Base-by-base conservation (phyloP, 2,113 vertebrate genomes). In the Egretta garzetta region DNA sequence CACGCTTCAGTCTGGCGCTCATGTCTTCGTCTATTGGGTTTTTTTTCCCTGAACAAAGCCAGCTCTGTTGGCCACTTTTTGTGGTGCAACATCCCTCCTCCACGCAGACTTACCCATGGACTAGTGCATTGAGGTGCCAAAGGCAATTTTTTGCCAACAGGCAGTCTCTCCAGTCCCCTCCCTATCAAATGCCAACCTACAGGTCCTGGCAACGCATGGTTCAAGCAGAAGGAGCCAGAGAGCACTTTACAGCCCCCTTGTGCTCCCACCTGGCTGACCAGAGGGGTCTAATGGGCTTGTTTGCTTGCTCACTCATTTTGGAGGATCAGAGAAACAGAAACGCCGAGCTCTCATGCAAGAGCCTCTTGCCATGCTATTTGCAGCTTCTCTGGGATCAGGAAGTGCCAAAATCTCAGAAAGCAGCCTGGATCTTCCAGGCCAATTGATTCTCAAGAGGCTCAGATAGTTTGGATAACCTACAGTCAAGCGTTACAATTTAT, bases 381-480 rank as follows among this genome's bases (percentile, higher is more conserved):
- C 86, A 84, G 47, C 91, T 89, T 91, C 73, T 49, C 84, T 5
- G 13, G 33, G 47, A 81, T 64, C 49, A 85, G 68, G 43, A 88
- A 81, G 43, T 82, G 95, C 91, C 95, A 95, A 94, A 92, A 92
- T 58, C 77, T 91, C 32, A 16, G 62, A 95, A 92, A 95, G 68
- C 76, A 95, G 90, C 47, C 52, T 62, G 62, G 15, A 66, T 79
- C 86, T 84, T 96, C 64, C 73, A 72, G 73, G 85, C 93, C 86
- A 96, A 45, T 80, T 90, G 30, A 90, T 71, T 62, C 97, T 91
- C 94, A 37, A 56, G 92, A 67, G 95, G 47, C 88, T 13, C 68
- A 21, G 76, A 64, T 6, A 71, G 68, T 96, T 97, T 97, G 94
- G 92, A 95, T 95, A 97, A 97, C 93, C 95, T 93, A 84, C 86